A percentile compares a stretch with the other conserved stretches of the same genome.
Evolutionary conservation across 1,140 invertebrate species (phyloP).

Genomic region (Pogonus chalceus): DNA sequence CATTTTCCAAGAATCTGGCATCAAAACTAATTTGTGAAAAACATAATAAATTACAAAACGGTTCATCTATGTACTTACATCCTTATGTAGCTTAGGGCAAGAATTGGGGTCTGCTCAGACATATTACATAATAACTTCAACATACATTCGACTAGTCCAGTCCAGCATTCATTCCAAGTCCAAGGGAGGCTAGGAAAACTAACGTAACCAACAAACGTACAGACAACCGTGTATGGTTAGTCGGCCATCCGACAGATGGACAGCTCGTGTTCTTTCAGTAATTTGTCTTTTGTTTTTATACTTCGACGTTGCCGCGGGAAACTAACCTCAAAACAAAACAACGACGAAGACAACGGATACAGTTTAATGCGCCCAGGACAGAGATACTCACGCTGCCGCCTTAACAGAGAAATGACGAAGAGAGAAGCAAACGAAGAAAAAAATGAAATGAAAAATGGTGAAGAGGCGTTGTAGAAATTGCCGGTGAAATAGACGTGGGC

Average conservation of each 20-base stretch:
- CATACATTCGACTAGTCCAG: neutral
- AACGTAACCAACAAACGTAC: neutral
- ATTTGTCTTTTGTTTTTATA: constrained; percentile 11
- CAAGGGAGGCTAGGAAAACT: neutral
- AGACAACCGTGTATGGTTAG: neutral
- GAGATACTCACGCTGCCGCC: too few species aligned
- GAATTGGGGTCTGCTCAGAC: neutral
- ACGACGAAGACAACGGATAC: neutral
- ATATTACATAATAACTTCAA: constrained; percentile 2
- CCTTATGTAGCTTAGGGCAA: neutral
- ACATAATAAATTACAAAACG: constrained; percentile 3
- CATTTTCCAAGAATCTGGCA: neutral
- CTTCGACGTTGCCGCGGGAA: neutral
- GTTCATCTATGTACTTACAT: neutral
- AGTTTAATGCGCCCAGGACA: too few species aligned
- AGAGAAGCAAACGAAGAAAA: neutral
- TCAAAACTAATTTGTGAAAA: constrained; percentile 1
- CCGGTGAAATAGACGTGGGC: constrained; percentile 5
- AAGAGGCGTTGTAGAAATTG: constrained; percentile 7
- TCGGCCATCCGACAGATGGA: neutral
- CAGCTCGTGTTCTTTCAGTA: constrained; percentile 8
- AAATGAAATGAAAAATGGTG: constrained; percentile 5
- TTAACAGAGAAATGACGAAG: neutral
- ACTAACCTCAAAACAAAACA: neutral
- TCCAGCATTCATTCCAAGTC: neutral